Evolutionary conservation across 2,797 vertebrate genomes (phyloP), one percentile per base, ranked within the genome.

Genomic region (Anguilla megastoma): DNA sequence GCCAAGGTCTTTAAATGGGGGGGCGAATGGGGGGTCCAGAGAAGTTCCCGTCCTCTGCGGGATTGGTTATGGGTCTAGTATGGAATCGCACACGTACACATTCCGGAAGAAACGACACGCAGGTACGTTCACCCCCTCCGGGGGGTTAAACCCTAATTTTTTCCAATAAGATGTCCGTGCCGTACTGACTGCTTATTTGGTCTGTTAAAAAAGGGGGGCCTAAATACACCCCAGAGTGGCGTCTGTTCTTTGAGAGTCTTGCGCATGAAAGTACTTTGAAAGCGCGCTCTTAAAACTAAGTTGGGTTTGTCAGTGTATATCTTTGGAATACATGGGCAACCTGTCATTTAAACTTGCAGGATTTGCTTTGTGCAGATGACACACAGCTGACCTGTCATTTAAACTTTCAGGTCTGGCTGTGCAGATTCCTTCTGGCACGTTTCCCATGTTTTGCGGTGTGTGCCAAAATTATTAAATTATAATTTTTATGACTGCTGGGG

Each of bases 101-200:
- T 95, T 92, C 87, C 95, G 94, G 93, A 95, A 92, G 92, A 96
- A 92, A 94, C 96, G 94, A 93, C 94, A 95, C 92, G 92, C 94
- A 95, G 96, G 96, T 97, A 96, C 71, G 95, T 95, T 88, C 45
- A 76, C 45, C 79, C 87, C 76, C 87, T 92, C 83, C 86, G 89
- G 88, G 92, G 84, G 90, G 92, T 60, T 41, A 54, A 41, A 16
- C 14, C 10, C 14, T 76, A 16, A 1, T 76, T 12, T 76, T 33
- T 14, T 36, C 14, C 85, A 76, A 52, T 30, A 56, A 60, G 56
- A 56, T 82, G 58, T 82, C 74, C 56, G 12, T 83, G 41, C 41
- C 36, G 21, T 54, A 56, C 0, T n/a, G 50, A 82, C 52, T 14
- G 74, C 56, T 63, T 66, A 30, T 52, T n/a, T 14, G 48, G 82